Percentiles rank a stretch among this genome's conserved stretches.
These are phyloP conservation scores for Habroteleia sp. DNA, from an alignment of 2,888 invertebrate species.

Conservation along the genomic window DNA sequence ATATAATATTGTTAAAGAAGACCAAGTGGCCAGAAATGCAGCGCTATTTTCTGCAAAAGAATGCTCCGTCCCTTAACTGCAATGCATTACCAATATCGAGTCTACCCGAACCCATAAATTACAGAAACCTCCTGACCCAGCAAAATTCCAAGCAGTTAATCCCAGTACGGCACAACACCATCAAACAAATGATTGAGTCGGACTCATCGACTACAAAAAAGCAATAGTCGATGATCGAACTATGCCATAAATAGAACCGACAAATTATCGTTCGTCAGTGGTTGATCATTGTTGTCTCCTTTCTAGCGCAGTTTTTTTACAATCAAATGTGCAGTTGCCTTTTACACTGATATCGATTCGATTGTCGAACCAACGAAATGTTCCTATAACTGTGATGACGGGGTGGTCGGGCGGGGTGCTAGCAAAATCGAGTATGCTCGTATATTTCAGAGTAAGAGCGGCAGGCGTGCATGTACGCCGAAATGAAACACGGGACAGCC, in stretches of 20 bases:
- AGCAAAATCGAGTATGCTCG: slow-evolving; percentile 59
- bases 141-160: slow-evolving; percentile 46
- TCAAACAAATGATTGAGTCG: slow-evolving; percentile 34
- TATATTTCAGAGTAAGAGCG: slow-evolving; percentile 64
- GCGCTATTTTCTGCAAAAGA: too few species aligned
- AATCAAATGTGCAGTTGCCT: slow-evolving; percentile 31
- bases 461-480: slow-evolving; percentile 63
- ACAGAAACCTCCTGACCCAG: slow-evolving; percentile 38
- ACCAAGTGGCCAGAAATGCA: too few species aligned
- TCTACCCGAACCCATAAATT: slow-evolving; percentile 29
- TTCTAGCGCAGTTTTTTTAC: slow-evolving; percentile 1
- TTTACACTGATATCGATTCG: slow-evolving; percentile 62
- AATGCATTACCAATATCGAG: slow-evolving; percentile 33
- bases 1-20: too few species aligned
- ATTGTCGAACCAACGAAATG: slow-evolving; percentile 56
- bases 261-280: slow-evolving; percentile 42
- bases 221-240: slow-evolving; percentile 16
- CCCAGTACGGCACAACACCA: slow-evolving; percentile 28
- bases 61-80: too few species aligned
- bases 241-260: slow-evolving; percentile 10
- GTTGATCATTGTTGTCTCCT: slow-evolving; percentile 22
- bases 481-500: slow-evolving; percentile 66
- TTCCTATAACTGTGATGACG: slow-evolving; percentile 45
- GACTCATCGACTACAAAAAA: slow-evolving; percentile 26
- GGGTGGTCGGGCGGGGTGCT: slow-evolving; percentile 14